These are phyloP conservation scores for Ramphastos sulfuratus DNA, from an alignment of 2,113 vertebrate genomes.

Conservation along the genomic window DNA sequence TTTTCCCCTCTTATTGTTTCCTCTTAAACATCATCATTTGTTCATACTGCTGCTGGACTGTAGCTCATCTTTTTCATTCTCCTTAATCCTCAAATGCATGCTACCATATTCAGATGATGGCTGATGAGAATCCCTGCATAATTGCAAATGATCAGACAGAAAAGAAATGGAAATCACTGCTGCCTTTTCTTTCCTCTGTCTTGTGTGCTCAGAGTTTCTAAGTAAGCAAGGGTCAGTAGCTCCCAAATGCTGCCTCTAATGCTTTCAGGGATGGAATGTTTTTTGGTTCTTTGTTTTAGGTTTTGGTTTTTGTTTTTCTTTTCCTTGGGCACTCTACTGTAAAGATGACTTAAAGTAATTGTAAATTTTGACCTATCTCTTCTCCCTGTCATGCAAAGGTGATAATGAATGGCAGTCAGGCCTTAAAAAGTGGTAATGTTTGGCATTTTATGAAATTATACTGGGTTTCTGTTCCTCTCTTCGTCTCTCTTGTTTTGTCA, in stretches of 20 bases:
- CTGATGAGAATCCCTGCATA: neutral
- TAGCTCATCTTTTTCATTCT: neutral
- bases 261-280: neutral
- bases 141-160: neutral
- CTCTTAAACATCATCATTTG: neutral
- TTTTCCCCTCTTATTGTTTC: neutral
- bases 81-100: neutral
- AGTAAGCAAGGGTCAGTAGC: neutral
- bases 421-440: neutral
- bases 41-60: neutral
- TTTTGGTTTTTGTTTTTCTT: neutral
- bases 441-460: neutral
- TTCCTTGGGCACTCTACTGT: neutral
- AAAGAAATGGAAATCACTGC: neutral
- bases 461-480: neutral
- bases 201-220: neutral
- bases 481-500: neutral
- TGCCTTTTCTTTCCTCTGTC: neutral
- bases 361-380: neutral
- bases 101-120: neutral
- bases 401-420: neutral
- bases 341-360: neutral
- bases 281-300: too few species aligned
- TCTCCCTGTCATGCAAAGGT: neutral
- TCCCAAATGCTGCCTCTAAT: neutral